Evolutionary conservation across 1,140 invertebrate genomes (phyloP).

Genomic region (Venustaconcha ellipsiformis): DNA sequence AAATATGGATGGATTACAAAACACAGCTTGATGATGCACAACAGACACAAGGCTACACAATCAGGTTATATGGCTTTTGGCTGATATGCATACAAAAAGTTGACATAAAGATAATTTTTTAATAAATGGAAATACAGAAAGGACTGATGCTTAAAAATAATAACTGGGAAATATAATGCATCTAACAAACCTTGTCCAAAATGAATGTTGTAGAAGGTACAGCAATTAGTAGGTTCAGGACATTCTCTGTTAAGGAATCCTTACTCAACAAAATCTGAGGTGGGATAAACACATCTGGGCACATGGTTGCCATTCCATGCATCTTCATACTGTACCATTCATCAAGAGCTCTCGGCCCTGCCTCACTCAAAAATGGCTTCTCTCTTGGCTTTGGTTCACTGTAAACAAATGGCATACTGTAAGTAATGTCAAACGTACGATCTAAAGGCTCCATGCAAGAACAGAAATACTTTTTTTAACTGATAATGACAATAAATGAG

Average conservation of each 20-base stretch:
- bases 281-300: conserved; percentile 10
- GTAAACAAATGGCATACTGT: neutral
- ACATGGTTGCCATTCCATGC: conserved; percentile 7
- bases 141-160: neutral
- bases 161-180: neutral
- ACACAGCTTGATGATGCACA: too few species aligned
- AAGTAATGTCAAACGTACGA: too few species aligned
- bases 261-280: conserved; percentile 6
- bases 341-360: conserved; percentile 20
- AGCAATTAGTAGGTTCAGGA: conserved; percentile 26
- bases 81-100: too few species aligned
- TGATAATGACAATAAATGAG: too few species aligned
- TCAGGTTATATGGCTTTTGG: too few species aligned
- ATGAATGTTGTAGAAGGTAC: conserved; percentile 31
- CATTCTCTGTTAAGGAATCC: conserved; percentile 6
- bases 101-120: too few species aligned
- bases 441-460: too few species aligned
- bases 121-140: too few species aligned
- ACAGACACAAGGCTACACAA: too few species aligned
- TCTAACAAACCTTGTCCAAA: conserved; percentile 17
- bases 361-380: conserved; percentile 23
- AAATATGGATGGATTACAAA: too few species aligned
- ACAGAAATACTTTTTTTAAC: too few species aligned
- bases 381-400: conserved; percentile 20
- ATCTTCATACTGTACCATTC: conserved; percentile 2